Evolutionary conservation across 2,888 invertebrate genomes (phyloP), one percentile per base, ranked within the genome.

Genomic region (Capitulum mitella): DNA sequence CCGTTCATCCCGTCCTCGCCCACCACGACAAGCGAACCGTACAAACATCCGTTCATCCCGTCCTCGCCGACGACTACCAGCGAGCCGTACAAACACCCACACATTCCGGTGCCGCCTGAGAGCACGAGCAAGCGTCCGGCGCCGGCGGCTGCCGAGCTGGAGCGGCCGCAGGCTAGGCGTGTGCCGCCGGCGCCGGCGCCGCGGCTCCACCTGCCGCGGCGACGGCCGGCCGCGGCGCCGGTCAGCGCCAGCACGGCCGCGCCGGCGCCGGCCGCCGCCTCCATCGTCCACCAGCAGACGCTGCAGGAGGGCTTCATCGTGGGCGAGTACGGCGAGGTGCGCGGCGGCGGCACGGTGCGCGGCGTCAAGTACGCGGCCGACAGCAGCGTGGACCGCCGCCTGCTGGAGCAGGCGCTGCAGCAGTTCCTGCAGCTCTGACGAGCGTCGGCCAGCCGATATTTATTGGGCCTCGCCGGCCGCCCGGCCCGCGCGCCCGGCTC

Each of bases 281-380:
- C 34, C 19, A 70, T 70, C 70, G 70, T 70, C 37, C 70, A 70
- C 70, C 16, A 70, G 37, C 34, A 70, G 70, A n/a, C 29, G 19
- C 37, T 70, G 12, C 16, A 70, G 37, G 37, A 10, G 26, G 70
- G 70, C 70, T 70, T 70, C 70, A 70, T 70, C 37, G 70, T 70
- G 37, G 70, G 70, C 37, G 70, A 70, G 70, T 70, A 70, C 70
- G 70, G 70, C 22, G 70, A 34, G 70, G 29, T 70, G 70, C 70
- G 32, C 26, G 70, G 70, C 34, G 37, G 70, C 70, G 70, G 70
- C 70, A 37, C 37, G 37, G 70, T 70, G 70, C 70, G 70, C 19
- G 70, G 70, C 34, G 70, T 70, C 37, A 70, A 70, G 70, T 70
- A 70, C 70, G 37, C 37, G 22, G 70, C 70, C 37, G 37, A 34